A percentile compares a stretch with the other conserved stretches of the same genome.
These are phyloP conservation scores for Diadema setosum DNA, from an alignment of 35 echinoderm and acorn worm species.

Conservation along the genomic window DNA sequence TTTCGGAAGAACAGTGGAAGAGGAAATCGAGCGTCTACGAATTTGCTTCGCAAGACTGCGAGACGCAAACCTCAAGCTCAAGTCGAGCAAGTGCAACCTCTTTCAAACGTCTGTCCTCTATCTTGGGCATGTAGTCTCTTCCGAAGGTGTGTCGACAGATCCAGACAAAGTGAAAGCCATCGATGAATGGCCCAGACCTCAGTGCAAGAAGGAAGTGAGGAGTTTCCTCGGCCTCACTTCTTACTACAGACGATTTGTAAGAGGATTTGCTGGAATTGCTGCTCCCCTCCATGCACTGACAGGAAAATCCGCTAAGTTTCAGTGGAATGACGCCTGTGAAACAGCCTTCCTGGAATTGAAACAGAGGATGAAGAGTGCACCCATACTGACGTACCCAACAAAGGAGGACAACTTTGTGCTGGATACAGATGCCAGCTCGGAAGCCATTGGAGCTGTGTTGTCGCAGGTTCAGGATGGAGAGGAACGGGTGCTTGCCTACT, in stretches of 20 bases:
- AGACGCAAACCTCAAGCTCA: constrained; percentile 6
- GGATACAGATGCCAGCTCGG: no score
- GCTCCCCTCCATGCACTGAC: constrained; percentile 30
- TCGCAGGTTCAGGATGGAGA: constrained; percentile 28
- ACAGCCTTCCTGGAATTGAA: constrained; percentile 32
- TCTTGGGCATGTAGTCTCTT: constrained; percentile 22
- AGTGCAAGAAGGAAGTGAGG: constrained; percentile 19
- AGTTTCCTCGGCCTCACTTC: constrained; percentile 49
- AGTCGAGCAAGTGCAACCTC: background rate
- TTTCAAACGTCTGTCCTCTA: constrained; percentile 9
- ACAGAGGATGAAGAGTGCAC: constrained; percentile 3
- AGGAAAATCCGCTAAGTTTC: constrained; percentile 9
- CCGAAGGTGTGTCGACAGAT: constrained; percentile 11
- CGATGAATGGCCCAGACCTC: constrained; percentile 23
- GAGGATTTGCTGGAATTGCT: constrained; percentile 35
- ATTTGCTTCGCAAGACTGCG: background rate
- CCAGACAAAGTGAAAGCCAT: constrained; percentile 15
- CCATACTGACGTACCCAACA: constrained; percentile 46
- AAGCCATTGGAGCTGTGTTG: no score
- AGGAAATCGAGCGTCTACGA: background rate
- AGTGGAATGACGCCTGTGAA: constrained; percentile 33
- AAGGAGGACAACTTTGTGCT: constrained; percentile 23
- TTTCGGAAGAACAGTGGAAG: background rate
- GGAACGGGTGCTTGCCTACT: constrained; percentile 51
- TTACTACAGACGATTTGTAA: constrained; percentile 55